These are phyloP conservation scores for Drosophila subsilvestris DNA, from an alignment of 2,888 invertebrate genomes.

Conservation along the genomic window DNA sequence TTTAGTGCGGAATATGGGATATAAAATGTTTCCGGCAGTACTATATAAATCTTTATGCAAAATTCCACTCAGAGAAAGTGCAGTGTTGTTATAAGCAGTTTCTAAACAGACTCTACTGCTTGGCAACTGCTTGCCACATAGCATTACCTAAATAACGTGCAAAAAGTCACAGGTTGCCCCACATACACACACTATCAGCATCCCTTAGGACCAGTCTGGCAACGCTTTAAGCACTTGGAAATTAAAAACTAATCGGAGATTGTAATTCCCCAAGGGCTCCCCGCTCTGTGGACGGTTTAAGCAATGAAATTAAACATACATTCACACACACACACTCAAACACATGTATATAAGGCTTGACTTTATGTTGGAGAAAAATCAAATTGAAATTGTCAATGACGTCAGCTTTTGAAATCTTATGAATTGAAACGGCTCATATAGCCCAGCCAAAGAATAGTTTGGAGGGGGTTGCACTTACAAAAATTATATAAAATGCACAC, in stretches of 20 bases:
- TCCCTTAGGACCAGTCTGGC: conserved; percentile 27
- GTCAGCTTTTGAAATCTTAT: conserved; percentile 27
- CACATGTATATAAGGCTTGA: conserved; percentile 1
- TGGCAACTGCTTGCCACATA: neutral
- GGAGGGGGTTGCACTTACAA: neutral
- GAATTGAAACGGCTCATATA: conserved; percentile 22
- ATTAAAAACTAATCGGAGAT: conserved; percentile 26
- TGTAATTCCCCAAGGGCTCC: conserved; percentile 12
- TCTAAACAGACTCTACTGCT: neutral
- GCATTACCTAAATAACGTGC: conserved; percentile 11
- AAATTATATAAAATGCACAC: conserved; percentile 3
- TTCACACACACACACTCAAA: neutral
- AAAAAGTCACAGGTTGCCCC: neutral
- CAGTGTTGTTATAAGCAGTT: neutral
- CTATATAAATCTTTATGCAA: too few relatives aligned
- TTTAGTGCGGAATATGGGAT: too few relatives aligned
- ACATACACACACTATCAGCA: conserved; percentile 6
- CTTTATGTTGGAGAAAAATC: conserved; percentile 29
- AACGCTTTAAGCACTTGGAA: conserved; percentile 9
- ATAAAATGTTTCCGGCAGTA: too few relatives aligned
- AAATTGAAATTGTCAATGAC: conserved; percentile 34
- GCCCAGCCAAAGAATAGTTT: conserved; percentile 7
- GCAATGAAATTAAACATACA: conserved; percentile 12
- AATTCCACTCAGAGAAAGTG: neutral
- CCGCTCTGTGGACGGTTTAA: neutral